Evolutionary conservation across 2,888 invertebrate species (phyloP).

Genomic region (Noctua janthina): DNA sequence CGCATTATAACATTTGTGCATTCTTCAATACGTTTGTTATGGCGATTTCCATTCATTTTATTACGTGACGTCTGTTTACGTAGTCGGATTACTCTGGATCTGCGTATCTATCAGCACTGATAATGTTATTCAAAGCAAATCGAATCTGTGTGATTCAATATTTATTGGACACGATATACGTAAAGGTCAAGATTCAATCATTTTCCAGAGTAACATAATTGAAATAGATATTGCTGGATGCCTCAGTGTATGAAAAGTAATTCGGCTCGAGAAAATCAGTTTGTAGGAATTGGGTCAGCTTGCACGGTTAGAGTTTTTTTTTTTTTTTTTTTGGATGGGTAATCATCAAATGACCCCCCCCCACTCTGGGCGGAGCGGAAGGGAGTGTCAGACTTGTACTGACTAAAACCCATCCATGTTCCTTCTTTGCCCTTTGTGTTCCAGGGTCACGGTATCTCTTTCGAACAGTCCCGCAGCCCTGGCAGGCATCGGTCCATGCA

Average conservation of each 20-base stretch:
- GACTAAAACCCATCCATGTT: no score
- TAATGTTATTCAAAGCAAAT: slow-evolving; percentile 14
- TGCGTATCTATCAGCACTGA: slow-evolving; percentile 5
- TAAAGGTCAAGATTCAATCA: background rate
- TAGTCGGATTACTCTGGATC: slow-evolving; percentile 3
- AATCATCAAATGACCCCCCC: no score
- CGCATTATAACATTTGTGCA: slow-evolving; percentile 11
- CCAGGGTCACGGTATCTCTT: no score
- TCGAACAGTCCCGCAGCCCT: no score
- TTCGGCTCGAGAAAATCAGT: slow-evolving; percentile 13
- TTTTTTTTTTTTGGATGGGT: no score
- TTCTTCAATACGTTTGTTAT: slow-evolving; percentile 8
- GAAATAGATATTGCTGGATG: background rate
- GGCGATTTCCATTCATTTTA: slow-evolving; percentile 25
- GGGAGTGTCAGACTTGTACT: no score
- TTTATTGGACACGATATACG: slow-evolving; percentile 7
- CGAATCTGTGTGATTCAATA: slow-evolving; percentile 10
- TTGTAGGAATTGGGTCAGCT: slow-evolving; percentile 23
- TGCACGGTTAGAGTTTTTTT: slow-evolving; percentile 9
- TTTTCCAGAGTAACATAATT: background rate
- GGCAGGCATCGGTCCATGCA: no score
- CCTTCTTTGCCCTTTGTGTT: no score
- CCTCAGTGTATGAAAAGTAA: background rate
- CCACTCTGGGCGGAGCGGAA: no score
- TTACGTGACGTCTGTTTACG: slow-evolving; percentile 24